phyloP scores from a whole-genome alignment of 2,797 vertebrate genomes.

The Sciurus vulgaris region DNA sequence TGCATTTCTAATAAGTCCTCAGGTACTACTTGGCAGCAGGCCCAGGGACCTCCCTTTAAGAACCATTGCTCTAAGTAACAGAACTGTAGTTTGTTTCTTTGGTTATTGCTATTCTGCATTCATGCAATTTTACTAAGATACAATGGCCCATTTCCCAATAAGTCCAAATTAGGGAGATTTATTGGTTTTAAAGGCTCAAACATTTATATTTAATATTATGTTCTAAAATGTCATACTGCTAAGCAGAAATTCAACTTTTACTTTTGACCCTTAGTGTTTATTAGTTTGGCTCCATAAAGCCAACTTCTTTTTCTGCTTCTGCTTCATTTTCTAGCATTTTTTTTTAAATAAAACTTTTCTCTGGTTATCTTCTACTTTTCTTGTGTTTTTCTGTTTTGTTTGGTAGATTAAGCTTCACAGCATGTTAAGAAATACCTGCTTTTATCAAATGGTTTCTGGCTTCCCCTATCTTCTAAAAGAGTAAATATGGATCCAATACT shows the following conservation, averaged over 20 bases:
- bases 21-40: neutral
- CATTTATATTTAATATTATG: neutral
- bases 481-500: conserved; percentile 8
- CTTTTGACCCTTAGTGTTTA: neutral
- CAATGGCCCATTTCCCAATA: neutral
- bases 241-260: neutral
- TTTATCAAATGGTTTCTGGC: conserved; percentile 58
- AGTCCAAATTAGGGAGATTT: conserved; percentile 7
- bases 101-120: neutral
- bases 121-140: conserved; percentile 47
- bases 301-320: neutral
- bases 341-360: neutral
- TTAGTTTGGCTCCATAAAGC: conserved; percentile 14
- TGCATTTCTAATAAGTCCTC: neutral
- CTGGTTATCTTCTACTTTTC: neutral
- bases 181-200: neutral
- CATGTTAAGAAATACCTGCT: conserved; percentile 43
- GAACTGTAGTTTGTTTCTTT: neutral
- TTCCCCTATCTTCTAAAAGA: conserved; percentile 32
- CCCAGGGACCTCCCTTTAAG: neutral
- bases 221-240: neutral
- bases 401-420: conserved; percentile 38
- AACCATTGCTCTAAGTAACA: neutral
- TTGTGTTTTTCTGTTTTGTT: conserved; percentile 43
- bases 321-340: conserved; percentile 30